Evolutionary conservation across 2,113 vertebrate species (phyloP).

Genomic region (Miniopterus natalensis): DNA sequence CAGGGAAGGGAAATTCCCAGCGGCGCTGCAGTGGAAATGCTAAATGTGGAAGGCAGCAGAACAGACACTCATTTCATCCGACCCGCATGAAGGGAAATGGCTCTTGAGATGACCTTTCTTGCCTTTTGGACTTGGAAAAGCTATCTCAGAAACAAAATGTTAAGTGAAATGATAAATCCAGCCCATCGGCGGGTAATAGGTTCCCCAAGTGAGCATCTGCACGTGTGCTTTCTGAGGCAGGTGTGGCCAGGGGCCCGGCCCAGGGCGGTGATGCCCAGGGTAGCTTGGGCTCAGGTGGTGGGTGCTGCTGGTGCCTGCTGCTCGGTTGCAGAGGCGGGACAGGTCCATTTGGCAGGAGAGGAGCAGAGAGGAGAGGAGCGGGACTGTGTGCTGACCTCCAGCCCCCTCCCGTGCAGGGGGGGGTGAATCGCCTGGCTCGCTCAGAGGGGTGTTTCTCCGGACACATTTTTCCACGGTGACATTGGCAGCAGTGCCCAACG

Average conservation of each 20-base stretch:
- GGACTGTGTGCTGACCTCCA: not conserved
- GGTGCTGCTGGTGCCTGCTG: not conserved
- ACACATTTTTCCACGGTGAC: constrained; percentile 76
- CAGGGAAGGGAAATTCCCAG: constrained; percentile 56
- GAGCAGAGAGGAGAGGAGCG: not conserved
- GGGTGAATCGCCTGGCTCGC: not conserved
- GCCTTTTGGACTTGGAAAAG: constrained; percentile 56
- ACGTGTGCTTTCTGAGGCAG: not conserved
- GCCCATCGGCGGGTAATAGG: not conserved
- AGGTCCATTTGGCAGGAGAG: not conserved
- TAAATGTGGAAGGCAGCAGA: constrained; percentile 34
- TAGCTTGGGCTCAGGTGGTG: not conserved
- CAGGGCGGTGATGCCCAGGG: too few species aligned
- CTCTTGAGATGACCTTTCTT: constrained; percentile 62
- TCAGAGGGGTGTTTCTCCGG: not conserved
- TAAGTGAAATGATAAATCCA: not conserved
- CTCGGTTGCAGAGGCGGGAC: not conserved
- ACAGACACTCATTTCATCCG: constrained; percentile 34
- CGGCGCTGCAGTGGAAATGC: not conserved
- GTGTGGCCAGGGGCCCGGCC: not conserved
- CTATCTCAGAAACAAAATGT: constrained; percentile 54
- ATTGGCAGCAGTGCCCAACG: not conserved
- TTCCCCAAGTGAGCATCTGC: not conserved
- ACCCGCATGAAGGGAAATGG: not conserved
- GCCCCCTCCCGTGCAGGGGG: not conserved